Evolutionary conservation across 2,113 vertebrate species (phyloP).

Genomic region (Cygnus atratus): DNA sequence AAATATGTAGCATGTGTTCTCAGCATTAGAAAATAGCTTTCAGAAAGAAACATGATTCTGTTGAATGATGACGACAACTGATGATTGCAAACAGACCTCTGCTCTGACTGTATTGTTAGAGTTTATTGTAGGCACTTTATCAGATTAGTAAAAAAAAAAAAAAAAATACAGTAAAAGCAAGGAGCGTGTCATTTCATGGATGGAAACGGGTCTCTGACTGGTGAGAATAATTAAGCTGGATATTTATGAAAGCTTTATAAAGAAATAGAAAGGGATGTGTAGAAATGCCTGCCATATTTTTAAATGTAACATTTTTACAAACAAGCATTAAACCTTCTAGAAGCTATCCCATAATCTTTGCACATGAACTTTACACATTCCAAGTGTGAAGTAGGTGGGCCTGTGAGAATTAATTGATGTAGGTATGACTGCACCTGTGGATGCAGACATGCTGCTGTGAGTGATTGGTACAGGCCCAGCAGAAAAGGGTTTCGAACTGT

Average conservation of each 20-base stretch:
- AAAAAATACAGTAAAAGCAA: neutral
- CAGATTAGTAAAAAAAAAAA: neutral
- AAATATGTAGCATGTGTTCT: neutral
- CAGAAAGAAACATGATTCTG: neutral
- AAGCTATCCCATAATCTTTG: neutral
- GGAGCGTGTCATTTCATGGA: neutral
- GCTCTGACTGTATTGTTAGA: neutral
- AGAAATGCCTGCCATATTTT: neutral
- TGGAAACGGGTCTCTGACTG: neutral
- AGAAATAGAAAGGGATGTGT: neutral
- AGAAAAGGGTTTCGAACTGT: fast-evolving
- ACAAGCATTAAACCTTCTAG: neutral
- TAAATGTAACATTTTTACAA: neutral
- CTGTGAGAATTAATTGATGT: neutral
- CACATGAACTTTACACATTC: fast-evolving
- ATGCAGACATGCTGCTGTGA: neutral
- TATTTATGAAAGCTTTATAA: neutral
- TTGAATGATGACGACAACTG: neutral
- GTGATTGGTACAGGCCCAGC: neutral
- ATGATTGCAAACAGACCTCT: neutral
- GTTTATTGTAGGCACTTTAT: neutral
- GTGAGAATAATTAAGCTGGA: neutral
- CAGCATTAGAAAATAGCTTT: neutral
- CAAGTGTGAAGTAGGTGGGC: neutral
- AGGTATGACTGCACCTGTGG: no score